Percentiles rank a stretch among this genome's conserved stretches.
These are phyloP conservation scores for Eurytoma californica DNA, from an alignment of 2,888 invertebrate species.

Conservation along the genomic window DNA sequence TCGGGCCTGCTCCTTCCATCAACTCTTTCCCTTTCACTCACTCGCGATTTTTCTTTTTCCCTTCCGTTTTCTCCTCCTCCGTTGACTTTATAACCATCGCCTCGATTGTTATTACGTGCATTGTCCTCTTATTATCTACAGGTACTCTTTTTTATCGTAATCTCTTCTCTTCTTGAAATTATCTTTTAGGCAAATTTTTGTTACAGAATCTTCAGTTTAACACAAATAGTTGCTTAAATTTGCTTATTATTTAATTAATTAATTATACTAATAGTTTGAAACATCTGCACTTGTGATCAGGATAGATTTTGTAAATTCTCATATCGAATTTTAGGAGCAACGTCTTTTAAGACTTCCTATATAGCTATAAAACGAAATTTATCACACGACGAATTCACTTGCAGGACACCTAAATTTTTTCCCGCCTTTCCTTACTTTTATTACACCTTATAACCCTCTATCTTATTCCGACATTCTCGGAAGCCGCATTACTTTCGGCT, in stretches of 20 bases:
- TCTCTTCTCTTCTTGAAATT: not conserved
- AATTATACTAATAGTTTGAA: too few species aligned
- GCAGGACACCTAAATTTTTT: too few species aligned
- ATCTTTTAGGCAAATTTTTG: not conserved
- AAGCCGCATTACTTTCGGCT: not conserved
- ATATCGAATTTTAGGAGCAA: too few species aligned
- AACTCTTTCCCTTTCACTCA: constrained; percentile 6
- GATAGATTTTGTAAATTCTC: too few species aligned
- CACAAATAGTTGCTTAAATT: too few species aligned
- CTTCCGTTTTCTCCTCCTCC: constrained; percentile 31
- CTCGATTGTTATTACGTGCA: constrained; percentile 29
- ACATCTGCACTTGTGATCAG: too few species aligned
- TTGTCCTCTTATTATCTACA: not conserved
- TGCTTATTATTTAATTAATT: too few species aligned
- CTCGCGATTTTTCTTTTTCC: constrained; percentile 20
- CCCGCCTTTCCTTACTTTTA: constrained; percentile 1
- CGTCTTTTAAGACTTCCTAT: too few species aligned
- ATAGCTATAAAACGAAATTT: too few species aligned
- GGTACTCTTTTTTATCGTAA: not conserved
- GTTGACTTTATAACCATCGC: constrained; percentile 45
- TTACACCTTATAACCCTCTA: not conserved
- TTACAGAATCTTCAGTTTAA: too few species aligned
- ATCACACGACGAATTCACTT: too few species aligned
- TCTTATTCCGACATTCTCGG: not conserved
- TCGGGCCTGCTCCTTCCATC: constrained; percentile 5